Evolutionary conservation across 2,888 invertebrate species (phyloP).

Genomic region (Malthinus seriepunctatus): DNA sequence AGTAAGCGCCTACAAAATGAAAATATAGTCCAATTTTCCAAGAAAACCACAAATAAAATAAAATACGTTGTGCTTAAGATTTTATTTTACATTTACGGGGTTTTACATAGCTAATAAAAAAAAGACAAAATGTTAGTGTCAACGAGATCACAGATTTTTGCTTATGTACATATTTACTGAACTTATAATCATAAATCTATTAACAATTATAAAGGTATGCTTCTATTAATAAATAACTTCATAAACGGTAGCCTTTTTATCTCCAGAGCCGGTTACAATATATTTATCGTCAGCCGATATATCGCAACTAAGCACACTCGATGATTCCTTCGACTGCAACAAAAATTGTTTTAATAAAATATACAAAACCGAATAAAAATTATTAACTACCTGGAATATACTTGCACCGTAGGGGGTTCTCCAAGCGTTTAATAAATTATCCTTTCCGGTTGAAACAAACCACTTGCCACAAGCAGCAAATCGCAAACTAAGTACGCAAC

Average conservation of each 20-base stretch:
- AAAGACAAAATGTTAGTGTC: slow-evolving; percentile 29
- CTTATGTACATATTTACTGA: slow-evolving; percentile 27
- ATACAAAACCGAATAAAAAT: no score
- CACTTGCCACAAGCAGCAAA: slow-evolving; percentile 97
- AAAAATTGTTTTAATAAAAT: slow-evolving; percentile 14
- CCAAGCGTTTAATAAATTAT: slow-evolving; percentile 97
- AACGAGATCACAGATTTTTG: slow-evolving; percentile 29
- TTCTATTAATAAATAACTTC: slow-evolving; percentile 82
- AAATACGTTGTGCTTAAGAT: slow-evolving; percentile 11
- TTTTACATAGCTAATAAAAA: slow-evolving; percentile 23
- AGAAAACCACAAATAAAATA: slow-evolving; percentile 4
- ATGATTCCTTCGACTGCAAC: slow-evolving; percentile 90
- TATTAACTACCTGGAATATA: slow-evolving; percentile 85
- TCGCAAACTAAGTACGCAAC: slow-evolving; percentile 92
- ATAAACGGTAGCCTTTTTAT: slow-evolving; percentile 97
- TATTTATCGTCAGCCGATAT: slow-evolving; percentile 97
- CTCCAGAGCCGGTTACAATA: slow-evolving; percentile 97
- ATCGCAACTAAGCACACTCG: slow-evolving; percentile 97
- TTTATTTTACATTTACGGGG: slow-evolving; percentile 24
- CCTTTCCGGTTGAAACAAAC: slow-evolving; percentile 99
- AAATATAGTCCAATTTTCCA: background rate
- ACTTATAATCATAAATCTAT: slow-evolving; percentile 20
- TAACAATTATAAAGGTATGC: slow-evolving; percentile 10
- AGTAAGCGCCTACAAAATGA: no score
- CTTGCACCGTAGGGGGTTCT: slow-evolving; percentile 97